phyloP scores from a whole-genome alignment of 1,140 invertebrate genomes.

The Pararge aegeria region DNA sequence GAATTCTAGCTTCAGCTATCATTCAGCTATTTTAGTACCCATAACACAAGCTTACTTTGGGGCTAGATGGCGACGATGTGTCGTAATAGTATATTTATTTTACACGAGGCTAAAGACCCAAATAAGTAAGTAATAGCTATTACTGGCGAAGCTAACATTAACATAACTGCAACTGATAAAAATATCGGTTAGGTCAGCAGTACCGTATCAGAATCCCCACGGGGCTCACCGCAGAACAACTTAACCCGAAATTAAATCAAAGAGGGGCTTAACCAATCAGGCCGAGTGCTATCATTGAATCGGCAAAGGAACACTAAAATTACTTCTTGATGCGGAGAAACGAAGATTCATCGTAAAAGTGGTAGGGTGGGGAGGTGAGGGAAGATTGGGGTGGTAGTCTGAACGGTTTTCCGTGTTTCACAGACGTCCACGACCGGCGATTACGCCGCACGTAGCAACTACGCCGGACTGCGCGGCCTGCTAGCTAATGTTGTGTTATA shows the following conservation, averaged over 20 bases:
- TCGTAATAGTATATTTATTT: too few relatives aligned
- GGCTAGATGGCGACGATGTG: too few relatives aligned
- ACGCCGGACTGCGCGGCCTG: slow-evolving; percentile 47
- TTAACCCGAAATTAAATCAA: slow-evolving; percentile 79
- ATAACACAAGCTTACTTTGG: too few relatives aligned
- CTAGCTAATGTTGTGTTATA: slow-evolving; percentile 71
- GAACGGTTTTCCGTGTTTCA: slow-evolving; percentile 78
- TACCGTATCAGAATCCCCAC: slow-evolving; percentile 50
- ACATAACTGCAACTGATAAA: slow-evolving; percentile 30
- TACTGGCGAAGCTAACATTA: slow-evolving; percentile 17
- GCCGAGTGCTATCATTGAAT: slow-evolving; percentile 79
- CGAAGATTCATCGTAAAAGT: slow-evolving; percentile 80
- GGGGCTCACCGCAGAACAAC: slow-evolving; percentile 64
- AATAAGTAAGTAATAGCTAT: slow-evolving; percentile 21
- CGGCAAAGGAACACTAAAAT: slow-evolving; percentile 78
- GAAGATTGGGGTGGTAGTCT: slow-evolving; percentile 51
- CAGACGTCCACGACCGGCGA: slow-evolving; percentile 59
- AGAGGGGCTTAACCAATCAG: slow-evolving; percentile 78
- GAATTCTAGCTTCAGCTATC: too few relatives aligned
- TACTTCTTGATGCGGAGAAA: slow-evolving; percentile 79
- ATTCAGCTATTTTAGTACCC: too few relatives aligned
- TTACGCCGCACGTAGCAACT: slow-evolving; percentile 67
- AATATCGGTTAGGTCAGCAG: slow-evolving; percentile 28
- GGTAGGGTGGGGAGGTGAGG: slow-evolving; percentile 48
- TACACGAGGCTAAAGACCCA: too few relatives aligned